These are phyloP conservation scores for Penelope pileata DNA, from an alignment of 2,113 vertebrate genomes.

Conservation along the genomic window DNA sequence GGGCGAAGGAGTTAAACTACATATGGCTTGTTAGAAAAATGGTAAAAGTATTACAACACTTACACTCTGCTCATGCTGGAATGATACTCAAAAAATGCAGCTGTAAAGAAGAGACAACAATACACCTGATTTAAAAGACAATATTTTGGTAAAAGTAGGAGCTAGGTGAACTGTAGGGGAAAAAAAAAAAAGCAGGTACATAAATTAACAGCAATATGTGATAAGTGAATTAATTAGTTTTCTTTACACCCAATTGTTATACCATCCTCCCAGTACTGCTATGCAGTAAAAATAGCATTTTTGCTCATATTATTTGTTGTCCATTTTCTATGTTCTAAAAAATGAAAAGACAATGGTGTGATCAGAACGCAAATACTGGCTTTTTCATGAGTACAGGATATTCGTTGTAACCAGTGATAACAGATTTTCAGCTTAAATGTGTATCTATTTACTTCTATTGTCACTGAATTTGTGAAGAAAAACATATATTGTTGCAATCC, in stretches of 20 bases:
- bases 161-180: background rate
- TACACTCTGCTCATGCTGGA: background rate
- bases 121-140: background rate
- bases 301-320: background rate
- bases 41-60: background rate
- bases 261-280: background rate
- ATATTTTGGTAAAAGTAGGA: background rate
- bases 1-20: background rate
- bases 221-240: background rate
- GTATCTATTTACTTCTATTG: background rate
- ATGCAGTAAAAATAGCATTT: background rate
- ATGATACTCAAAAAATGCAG: background rate
- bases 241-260: background rate
- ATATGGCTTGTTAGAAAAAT: background rate
- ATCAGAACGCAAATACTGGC: background rate
- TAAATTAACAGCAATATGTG: background rate
- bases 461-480: background rate
- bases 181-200: background rate
- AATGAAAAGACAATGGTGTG: background rate
- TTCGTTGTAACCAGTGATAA: background rate
- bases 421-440: background rate
- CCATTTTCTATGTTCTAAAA: background rate
- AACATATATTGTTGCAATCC: accelerated
- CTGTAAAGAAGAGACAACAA: background rate
- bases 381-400: background rate